Evolutionary conservation across 2,888 invertebrate genomes (phyloP), one percentile per base, ranked within the genome.

Genomic region (Chrysopilus asiliformis): DNA sequence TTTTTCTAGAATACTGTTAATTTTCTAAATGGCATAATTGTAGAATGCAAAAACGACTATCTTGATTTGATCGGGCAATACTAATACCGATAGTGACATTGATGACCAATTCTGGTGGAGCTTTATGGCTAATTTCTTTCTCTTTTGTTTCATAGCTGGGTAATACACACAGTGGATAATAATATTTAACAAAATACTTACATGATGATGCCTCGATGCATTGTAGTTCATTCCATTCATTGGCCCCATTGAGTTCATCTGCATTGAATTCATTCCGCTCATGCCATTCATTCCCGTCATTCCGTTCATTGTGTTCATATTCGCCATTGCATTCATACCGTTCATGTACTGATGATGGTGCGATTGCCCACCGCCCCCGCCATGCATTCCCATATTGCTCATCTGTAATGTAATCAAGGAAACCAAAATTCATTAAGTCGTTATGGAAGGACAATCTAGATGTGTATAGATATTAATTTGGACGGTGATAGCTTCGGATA

Each of bases 191-290:
- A 34, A 36, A 41, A 30, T 18, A 57, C 62, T 58, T 47, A 61
- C 61, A 53, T 61, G 61, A 55, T 62, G 61, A 55, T 62, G 60
- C 47, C 60, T 52, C 42, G 51, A 53, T 47, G 56, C 52, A 46
- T 49, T 52, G 43, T 59, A 61, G 32, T 47, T 49, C 56, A 59
- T 57, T 41, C 57, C 55, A 42, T 53, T 56, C 53, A 55, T 53
- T 45, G 53, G 54, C 34, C 46, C 49, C 51, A 53, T 51, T 36
- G 48, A 46, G 40, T 47, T 50, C 52, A 53, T 53, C 45, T 49
- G 50, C 47, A 47, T 47, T 32, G 45, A 42, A 41, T 70, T 68
- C 66, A 69, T 68, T 14, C 48, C 47, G 39, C 44, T 47, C 45
- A 47, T 49, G 31, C 38, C 45, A 34, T 49, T 47, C 53, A 54